These are phyloP conservation scores for Neoseiulus cucumeris DNA, from an alignment of 1,140 invertebrate species.

Conservation along the genomic window DNA sequence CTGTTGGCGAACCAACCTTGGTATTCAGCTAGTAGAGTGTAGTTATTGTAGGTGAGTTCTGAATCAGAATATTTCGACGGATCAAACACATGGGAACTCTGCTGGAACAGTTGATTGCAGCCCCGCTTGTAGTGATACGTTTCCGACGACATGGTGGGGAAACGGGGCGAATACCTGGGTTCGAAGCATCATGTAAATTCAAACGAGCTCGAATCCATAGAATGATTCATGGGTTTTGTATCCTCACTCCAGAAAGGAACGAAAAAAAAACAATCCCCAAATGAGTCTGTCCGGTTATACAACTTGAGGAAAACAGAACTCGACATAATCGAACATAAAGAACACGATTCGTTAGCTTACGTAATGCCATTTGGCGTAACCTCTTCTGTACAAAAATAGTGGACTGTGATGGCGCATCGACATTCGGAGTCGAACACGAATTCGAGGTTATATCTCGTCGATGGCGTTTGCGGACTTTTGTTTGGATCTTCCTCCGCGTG, in stretches of 20 bases:
- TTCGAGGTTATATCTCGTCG: slow-evolving; percentile 61
- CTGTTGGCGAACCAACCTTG: background rate
- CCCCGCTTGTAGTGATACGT: slow-evolving; percentile 82
- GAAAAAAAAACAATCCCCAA: too few species aligned
- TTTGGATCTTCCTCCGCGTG: too few species aligned
- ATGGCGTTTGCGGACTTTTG: background rate
- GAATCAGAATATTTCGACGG: slow-evolving; percentile 63
- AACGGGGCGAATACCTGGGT: slow-evolving; percentile 46
- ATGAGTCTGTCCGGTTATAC: too few species aligned
- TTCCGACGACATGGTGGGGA: slow-evolving; percentile 60
- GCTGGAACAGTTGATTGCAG: slow-evolving; percentile 74
- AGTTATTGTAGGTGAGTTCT: slow-evolving; percentile 31
- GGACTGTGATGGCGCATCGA: slow-evolving; percentile 73
- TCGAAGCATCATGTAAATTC: background rate
- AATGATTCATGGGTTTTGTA: too few species aligned
- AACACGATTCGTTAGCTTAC: too few species aligned
- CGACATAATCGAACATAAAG: too few species aligned
- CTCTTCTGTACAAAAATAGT: slow-evolving; percentile 87
- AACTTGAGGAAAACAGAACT: too few species aligned
- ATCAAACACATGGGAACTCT: slow-evolving; percentile 65
- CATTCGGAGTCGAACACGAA: slow-evolving; percentile 93
- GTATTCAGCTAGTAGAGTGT: background rate
- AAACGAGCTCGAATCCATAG: too few species aligned
- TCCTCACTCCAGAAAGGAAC: too few species aligned
- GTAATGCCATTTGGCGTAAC: slow-evolving; percentile 37